Conservation (phyloP, 2,113 vertebrate genomes). For the Gavia stellata region DNA sequence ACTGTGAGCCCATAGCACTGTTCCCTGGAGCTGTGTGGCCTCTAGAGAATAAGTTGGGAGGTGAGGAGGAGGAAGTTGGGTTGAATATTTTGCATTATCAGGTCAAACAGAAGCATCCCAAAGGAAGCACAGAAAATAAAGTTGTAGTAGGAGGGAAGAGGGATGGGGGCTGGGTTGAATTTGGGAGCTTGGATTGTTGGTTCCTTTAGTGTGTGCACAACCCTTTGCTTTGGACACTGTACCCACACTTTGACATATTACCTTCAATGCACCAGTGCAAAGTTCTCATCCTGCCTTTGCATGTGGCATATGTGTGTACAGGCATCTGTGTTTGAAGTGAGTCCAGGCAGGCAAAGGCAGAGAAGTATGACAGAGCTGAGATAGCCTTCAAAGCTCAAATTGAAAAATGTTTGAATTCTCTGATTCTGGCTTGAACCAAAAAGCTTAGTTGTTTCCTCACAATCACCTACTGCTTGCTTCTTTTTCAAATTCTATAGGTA, state of each 20-base stretch:
- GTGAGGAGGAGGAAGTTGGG: neutral
- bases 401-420: neutral
- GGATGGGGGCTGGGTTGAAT: neutral
- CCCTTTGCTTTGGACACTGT: neutral
- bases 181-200: neutral
- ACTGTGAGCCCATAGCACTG: neutral
- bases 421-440: neutral
- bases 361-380: neutral
- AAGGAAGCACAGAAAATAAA: neutral
- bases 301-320: neutral
- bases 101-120: neutral
- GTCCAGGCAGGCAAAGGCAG: neutral
- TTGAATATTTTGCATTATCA: neutral
- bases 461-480: neutral
- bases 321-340: neutral
- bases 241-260: neutral
- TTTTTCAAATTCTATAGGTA: slow-evolving; percentile 74
- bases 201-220: neutral
- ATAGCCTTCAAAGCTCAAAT: neutral
- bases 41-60: neutral
- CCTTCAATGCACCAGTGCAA: neutral
- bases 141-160: neutral
- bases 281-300: neutral
- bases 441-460: neutral
- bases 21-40: neutral